These are phyloP conservation scores for Holothuria glaberrima DNA, from an alignment of 35 echinoderm and acorn worm genomes.

Conservation along the genomic window DNA sequence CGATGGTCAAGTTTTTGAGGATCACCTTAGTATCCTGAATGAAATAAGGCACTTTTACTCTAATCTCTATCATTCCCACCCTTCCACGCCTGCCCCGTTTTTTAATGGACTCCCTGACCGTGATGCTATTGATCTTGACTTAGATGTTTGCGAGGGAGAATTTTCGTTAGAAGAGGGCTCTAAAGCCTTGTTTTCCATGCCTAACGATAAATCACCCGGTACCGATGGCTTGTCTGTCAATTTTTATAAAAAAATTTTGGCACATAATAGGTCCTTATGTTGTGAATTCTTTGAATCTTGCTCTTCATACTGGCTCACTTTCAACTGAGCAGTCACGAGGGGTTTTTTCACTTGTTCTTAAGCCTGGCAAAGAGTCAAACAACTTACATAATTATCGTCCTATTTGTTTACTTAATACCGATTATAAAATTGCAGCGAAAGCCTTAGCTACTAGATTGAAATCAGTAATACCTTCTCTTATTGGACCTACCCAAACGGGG, in stretches of 20 bases:
- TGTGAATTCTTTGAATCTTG: neutral
- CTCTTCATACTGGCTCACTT: neutral
- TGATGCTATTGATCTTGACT: neutral
- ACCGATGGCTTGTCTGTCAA: neutral
- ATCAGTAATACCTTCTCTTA: neutral
- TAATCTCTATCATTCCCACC: neutral
- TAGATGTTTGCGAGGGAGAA: neutral
- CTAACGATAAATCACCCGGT: neutral
- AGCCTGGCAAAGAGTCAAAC: neutral
- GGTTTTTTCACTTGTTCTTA: neutral
- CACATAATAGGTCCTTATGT: neutral
- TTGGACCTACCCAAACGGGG: neutral
- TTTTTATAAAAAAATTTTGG: neutral
- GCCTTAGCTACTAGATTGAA: neutral
- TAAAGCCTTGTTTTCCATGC: neutral
- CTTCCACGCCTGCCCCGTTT: no score
- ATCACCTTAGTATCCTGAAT: neutral
- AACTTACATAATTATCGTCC: neutral
- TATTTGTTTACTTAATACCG: neutral
- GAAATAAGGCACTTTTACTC: neutral
- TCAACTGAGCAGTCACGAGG: neutral
- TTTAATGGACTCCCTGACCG: neutral
- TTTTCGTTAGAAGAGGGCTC: neutral
- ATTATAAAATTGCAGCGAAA: neutral
- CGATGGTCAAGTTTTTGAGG: neutral